Evolutionary conservation across 2,888 invertebrate genomes (phyloP).

Genomic region (Machimus rusticus): DNA sequence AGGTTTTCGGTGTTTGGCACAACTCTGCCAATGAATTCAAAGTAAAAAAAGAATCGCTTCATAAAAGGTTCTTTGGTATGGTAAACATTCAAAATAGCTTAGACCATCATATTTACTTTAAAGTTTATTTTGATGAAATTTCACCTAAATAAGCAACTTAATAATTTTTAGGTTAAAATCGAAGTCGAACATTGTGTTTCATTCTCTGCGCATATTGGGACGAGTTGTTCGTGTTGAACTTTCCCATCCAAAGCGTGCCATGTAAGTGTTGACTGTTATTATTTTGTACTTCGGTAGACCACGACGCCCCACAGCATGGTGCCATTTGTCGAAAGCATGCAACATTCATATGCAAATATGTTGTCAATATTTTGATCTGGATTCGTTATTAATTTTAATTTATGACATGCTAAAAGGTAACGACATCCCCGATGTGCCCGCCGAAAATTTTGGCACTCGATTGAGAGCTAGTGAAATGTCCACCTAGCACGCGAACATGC

Average conservation of each 20-base stretch:
- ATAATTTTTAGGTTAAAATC: neutral
- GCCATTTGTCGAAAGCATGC: neutral
- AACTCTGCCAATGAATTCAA: no score
- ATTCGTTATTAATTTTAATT: neutral
- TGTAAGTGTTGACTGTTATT: neutral
- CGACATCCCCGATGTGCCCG: neutral
- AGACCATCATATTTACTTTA: neutral
- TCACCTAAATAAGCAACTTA: neutral
- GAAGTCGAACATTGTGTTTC: neutral
- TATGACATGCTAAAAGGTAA: slow-evolving; percentile 1
- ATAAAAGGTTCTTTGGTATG: no score
- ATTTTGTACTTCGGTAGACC: neutral
- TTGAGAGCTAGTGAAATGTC: neutral
- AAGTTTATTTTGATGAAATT: neutral
- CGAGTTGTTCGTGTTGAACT: neutral
- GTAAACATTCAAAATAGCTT: no score
- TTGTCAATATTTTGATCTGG: slow-evolving; percentile 26
- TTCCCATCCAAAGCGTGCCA: neutral
- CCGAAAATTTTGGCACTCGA: slow-evolving; percentile 15
- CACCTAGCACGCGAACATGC: neutral
- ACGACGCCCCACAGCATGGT: neutral
- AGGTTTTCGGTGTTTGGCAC: no score
- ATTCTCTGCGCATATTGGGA: neutral
- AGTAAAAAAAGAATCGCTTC: no score
- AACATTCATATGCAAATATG: slow-evolving; percentile 1